Evolutionary conservation across 2,888 invertebrate genomes (phyloP).

Genomic region (Hofmannophila pseudospretella): DNA sequence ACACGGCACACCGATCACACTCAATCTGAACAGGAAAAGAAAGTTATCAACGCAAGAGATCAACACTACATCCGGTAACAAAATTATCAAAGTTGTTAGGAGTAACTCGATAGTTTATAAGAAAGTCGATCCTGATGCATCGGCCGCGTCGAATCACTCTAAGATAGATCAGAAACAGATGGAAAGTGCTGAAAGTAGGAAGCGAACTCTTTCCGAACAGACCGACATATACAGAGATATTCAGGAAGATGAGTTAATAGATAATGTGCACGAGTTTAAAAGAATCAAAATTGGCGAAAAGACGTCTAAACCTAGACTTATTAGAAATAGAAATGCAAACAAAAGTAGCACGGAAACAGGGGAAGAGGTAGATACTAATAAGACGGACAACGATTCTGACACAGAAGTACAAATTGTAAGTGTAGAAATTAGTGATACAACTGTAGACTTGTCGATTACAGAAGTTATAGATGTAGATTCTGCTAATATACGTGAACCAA

Average conservation of each 20-base stretch:
- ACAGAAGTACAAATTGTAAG: slow-evolving; percentile 62
- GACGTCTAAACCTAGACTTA: slow-evolving; percentile 52
- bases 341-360: slow-evolving; percentile 29
- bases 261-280: slow-evolving; percentile 64
- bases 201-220: slow-evolving; percentile 58
- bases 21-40: slow-evolving; percentile 57
- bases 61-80: slow-evolving; percentile 58
- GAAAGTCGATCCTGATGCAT: slow-evolving; percentile 45
- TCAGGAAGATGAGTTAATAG: slow-evolving; percentile 56
- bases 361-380: slow-evolving; percentile 26
- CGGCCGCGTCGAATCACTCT: slow-evolving; percentile 25
- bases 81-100: slow-evolving; percentile 66
- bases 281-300: slow-evolving; percentile 52
- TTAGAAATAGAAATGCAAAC: slow-evolving; percentile 42
- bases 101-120: slow-evolving; percentile 69
- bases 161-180: slow-evolving; percentile 37
- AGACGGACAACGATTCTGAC: slow-evolving; percentile 52
- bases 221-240: slow-evolving; percentile 55
- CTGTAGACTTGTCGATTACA: slow-evolving; percentile 38
- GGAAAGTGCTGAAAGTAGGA: slow-evolving; percentile 42
- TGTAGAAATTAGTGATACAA: slow-evolving; percentile 39
- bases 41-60: slow-evolving; percentile 64
- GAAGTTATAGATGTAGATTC: slow-evolving; percentile 56
- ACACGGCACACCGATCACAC: slow-evolving; percentile 44
- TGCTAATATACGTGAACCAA: slow-evolving; percentile 36